Base-by-base conservation (phyloP, 2,113 vertebrate species). In the Larimichthys polyactis region DNA sequence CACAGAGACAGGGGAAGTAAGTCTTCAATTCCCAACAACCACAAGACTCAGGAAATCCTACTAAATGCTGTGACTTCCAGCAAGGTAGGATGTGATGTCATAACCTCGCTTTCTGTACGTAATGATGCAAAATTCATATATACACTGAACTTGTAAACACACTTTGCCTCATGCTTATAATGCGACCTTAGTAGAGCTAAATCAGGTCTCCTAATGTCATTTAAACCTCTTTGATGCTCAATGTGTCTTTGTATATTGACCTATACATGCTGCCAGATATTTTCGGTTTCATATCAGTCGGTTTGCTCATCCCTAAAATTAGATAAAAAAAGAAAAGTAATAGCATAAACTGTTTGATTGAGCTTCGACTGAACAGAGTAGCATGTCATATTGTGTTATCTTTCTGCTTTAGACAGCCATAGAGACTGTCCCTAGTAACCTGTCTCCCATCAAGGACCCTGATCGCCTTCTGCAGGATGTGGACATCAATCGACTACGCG, bases 391-490 rank as follows among this genome's bases (percentile, higher is more conserved):
- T 62, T 81, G 51, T 89, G 29, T 79, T 70, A 46, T 87, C 29
- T 88, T 59, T 88, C 55, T 91, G 40, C 90, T 94, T 95, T 80
- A 98, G 97, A 92, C 94, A 87, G 92, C 96, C 20, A 89, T 97
- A 87, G 96, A 99, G 92, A 95, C 92, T 89, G 94, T 97, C 90
- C 95, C 96, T 86, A 94, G 96, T 89, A 97, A 97, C 90, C 93
- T 98, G 88, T 99, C 97, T 92, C 96, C 96, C 64, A 97, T 98
- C 89, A 97, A 97, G 92, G 97, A 99, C 87, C 97, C 97, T 0
- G 98, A 99, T 82, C 95, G 97, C 71, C 98, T 99, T 82, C 96
- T 99, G 91, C 97, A 99, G 93, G 98, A 99, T 72, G 97, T 98
- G 75, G 98, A 99, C 83, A 99, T 99, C 87, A 98, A 98, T 94